Evolutionary conservation across 2,797 vertebrate species (phyloP), one percentile per base, ranked within the genome.

Genomic region (Bradypus variegatus): DNA sequence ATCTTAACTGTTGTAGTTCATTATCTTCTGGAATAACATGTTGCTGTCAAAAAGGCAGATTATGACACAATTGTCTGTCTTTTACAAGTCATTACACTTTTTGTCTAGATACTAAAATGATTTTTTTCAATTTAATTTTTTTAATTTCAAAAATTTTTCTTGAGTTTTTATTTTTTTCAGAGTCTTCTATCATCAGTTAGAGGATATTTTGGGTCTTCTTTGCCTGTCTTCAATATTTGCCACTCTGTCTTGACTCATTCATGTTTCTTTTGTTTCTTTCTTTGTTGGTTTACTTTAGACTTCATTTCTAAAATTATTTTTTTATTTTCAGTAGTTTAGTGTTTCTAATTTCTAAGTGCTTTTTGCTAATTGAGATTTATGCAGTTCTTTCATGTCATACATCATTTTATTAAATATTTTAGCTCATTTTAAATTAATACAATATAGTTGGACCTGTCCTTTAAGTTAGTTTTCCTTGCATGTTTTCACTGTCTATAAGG

Each of bases 371-470:
- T 88, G 18, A 77, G 38, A 31, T 25, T 73, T 41, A 16, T 60
- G 5, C 69, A 29, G 5, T 91, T 62, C 9, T 65, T 76, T 55
- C 58, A n/a, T 55, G 6, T 55, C 41, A 23, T 38, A 15, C 36
- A 41, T 85, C 27, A 82, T 79, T 77, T 94, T 86, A 12, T n/a
- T 69, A 79, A 91, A 31, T 88, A 73, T 45, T 88, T 62, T 36
- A 88, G 38, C 6, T 69, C 6, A 53, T 64, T 80, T 88, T 76
- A 9, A 93, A 65, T 88, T 65, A 78, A 8, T 81, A 15, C 8
- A 29, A 65, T 72, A 41, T 29, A 23, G 23, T 60, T 78, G 72
- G 45, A 75, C 84, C 23, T 80, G 16, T 87, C 88, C 73, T 88
- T 75, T 85, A 12, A 78, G 70, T 38, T 80, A 60, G 31, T 27